Percentiles rank a stretch among this genome's conserved stretches.
Evolutionary conservation across 2,888 invertebrate genomes (phyloP).

Genomic region (Gastracanthus pulcherrimus): DNA sequence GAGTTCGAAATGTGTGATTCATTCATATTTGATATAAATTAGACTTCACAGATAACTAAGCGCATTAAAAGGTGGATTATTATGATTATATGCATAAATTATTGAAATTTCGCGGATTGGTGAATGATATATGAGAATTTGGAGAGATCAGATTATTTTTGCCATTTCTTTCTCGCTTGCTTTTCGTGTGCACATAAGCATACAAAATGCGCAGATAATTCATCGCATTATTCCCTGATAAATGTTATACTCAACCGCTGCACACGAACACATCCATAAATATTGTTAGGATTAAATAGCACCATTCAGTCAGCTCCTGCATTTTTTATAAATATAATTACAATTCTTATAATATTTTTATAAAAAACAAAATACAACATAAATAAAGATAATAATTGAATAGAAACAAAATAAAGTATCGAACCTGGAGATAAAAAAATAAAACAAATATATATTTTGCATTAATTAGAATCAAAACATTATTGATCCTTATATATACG

Average conservation of each 20-base stretch:
- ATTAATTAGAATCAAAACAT: background rate
- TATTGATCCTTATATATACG: background rate
- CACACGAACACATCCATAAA: constrained; percentile 11
- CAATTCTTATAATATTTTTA: background rate
- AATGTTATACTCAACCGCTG: constrained; percentile 31
- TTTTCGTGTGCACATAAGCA: constrained; percentile 14
- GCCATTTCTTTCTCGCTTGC: background rate
- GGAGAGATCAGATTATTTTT: constrained; percentile 26
- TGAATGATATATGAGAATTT: background rate
- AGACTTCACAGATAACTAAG: constrained; percentile 14
- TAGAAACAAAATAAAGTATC: background rate
- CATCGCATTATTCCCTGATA: constrained; percentile 33
- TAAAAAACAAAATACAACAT: background rate
- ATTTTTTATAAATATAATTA: constrained; percentile 4
- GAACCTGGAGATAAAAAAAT: background rate
- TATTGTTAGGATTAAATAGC: constrained; percentile 33
- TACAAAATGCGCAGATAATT: constrained; percentile 14
- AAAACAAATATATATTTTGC: background rate
- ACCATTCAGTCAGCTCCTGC: constrained; percentile 16
- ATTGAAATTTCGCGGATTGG: background rate
- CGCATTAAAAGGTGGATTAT: constrained; percentile 31
- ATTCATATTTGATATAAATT: constrained; percentile 1
- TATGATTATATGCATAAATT: constrained; percentile 9
- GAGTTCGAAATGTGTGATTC: background rate
- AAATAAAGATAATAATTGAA: background rate